phyloP scores from a whole-genome alignment of 2,888 invertebrate species.

The Drosophila melanosoma region DNA sequence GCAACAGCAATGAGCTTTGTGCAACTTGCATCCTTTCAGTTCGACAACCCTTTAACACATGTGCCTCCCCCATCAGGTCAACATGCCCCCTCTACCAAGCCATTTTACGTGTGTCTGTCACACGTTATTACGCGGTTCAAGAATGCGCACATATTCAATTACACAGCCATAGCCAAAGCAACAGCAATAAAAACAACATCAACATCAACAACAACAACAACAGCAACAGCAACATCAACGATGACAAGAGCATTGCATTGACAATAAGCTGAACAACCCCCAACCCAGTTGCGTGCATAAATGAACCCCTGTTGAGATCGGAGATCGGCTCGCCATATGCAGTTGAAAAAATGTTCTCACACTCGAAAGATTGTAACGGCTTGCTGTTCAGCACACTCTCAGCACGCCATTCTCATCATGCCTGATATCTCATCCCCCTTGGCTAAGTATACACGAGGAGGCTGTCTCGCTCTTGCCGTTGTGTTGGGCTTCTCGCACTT shows the following conservation, averaged over 20 bases:
- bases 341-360: constrained; percentile 84
- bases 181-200: constrained; percentile 16
- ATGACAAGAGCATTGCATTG: constrained; percentile 59
- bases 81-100: not conserved
- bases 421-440: constrained; percentile 32
- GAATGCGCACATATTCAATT: constrained; percentile 78
- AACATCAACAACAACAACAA: constrained; percentile 10
- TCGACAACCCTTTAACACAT: constrained; percentile 38
- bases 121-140: constrained; percentile 64
- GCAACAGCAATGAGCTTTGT: constrained; percentile 20
- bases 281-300: constrained; percentile 71
- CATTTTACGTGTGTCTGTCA: constrained; percentile 65
- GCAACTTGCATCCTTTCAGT: constrained; percentile 16
- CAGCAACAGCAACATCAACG: constrained; percentile 23
- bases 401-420: constrained; percentile 65
- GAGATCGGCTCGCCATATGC: constrained; percentile 80
- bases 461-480: constrained; percentile 9
- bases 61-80: constrained; percentile 10
- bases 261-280: constrained; percentile 71
- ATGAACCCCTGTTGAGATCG: constrained; percentile 60
- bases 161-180: constrained; percentile 47
- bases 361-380: constrained; percentile 81
- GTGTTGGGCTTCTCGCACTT: constrained; percentile 58
- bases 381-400: constrained; percentile 75
- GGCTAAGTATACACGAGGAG: not conserved